Evolutionary conservation across 1,140 invertebrate species (phyloP).

Genomic region (Trypoxylus dichotomus): DNA sequence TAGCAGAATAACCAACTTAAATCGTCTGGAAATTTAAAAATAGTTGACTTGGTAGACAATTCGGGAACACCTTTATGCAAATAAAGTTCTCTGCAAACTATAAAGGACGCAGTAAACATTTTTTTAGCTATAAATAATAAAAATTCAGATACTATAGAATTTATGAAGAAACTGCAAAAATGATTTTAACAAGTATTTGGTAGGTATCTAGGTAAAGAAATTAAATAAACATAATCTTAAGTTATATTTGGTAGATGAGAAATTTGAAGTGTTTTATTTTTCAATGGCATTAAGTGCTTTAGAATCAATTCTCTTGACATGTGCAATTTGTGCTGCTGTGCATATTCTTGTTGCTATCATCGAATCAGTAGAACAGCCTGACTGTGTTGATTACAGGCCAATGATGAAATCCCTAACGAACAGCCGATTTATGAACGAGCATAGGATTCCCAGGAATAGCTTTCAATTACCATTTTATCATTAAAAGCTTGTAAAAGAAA

Average conservation of each 20-base stretch:
- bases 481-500: conserved; percentile 27
- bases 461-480: conserved; percentile 34
- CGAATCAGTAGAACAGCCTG: conserved; percentile 14
- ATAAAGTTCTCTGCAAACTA: too few relatives aligned
- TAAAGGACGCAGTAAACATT: too few relatives aligned
- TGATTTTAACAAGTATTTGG: not conserved
- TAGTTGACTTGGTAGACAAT: too few relatives aligned
- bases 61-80: too few relatives aligned
- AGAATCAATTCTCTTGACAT: conserved; percentile 36
- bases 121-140: too few relatives aligned
- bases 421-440: conserved; percentile 28
- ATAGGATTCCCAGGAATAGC: not conserved
- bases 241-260: not conserved
- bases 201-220: not conserved
- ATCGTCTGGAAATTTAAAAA: too few relatives aligned
- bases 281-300: conserved; percentile 35
- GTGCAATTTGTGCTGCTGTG: conserved; percentile 36
- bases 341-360: conserved; percentile 35
- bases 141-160: too few relatives aligned
- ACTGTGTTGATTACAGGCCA: conserved; percentile 28
- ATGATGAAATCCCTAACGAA: conserved; percentile 34
- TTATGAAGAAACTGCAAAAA: too few relatives aligned
- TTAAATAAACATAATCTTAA: not conserved
- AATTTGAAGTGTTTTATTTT: not conserved
- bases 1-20: too few relatives aligned